Percentiles rank a stretch among this genome's conserved stretches.
These are phyloP conservation scores for Calypte anna DNA, from an alignment of 2,113 vertebrate species.

Conservation along the genomic window DNA sequence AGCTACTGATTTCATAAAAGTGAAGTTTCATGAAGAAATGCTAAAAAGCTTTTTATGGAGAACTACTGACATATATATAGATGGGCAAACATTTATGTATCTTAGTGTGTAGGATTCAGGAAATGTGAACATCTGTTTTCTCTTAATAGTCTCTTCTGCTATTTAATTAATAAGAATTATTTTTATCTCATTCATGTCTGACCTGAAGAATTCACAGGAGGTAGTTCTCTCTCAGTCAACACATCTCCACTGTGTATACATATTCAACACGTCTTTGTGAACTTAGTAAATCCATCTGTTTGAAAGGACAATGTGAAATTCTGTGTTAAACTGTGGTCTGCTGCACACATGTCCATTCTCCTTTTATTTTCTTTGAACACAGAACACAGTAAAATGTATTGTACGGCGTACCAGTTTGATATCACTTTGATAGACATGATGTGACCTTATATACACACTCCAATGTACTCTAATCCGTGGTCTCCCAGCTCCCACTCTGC, in stretches of 20 bases:
- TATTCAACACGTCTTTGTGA: constrained; percentile 4
- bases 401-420: constrained; percentile 70
- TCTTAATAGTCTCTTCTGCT: constrained; percentile 8
- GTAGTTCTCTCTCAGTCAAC: constrained; percentile 28
- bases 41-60: not conserved
- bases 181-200: constrained; percentile 18
- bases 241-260: constrained; percentile 14
- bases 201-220: constrained; percentile 16
- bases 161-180: constrained; percentile 34
- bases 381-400: constrained; percentile 78
- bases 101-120: not conserved
- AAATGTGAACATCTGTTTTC: constrained; percentile 32
- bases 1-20: not conserved
- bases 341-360: constrained; percentile 74
- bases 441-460: constrained; percentile 79
- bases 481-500: constrained; percentile 80
- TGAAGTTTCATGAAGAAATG: not conserved
- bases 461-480: constrained; percentile 75
- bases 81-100: not conserved
- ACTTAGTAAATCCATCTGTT: constrained; percentile 58
- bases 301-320: constrained; percentile 64
- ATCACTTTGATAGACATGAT: constrained; percentile 78
- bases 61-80: not conserved
- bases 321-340: constrained; percentile 68
- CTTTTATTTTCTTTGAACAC: constrained; percentile 74